These are phyloP conservation scores for Notodonta ziczac DNA, from an alignment of 2,888 invertebrate species.

Conservation along the genomic window DNA sequence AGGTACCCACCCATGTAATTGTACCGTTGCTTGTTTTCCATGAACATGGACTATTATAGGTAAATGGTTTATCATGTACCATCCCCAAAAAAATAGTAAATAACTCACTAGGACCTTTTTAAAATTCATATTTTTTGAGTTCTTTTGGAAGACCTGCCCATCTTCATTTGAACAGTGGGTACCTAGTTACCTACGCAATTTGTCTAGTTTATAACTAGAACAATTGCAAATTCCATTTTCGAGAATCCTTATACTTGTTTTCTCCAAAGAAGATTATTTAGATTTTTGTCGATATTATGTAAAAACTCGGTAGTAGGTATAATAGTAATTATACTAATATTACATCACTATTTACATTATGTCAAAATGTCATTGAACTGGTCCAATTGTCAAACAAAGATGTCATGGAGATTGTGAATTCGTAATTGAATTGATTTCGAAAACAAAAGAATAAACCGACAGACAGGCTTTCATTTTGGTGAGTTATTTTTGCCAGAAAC, in stretches of 20 bases:
- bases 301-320: neutral
- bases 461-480: constrained; percentile 38
- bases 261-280: no score
- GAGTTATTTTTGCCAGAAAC: constrained; percentile 52
- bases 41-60: neutral
- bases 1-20: neutral
- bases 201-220: no score
- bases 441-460: constrained; percentile 43
- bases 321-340: neutral
- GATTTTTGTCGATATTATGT: neutral
- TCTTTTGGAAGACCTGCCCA: no score
- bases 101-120: no score
- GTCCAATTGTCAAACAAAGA: neutral
- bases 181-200: no score
- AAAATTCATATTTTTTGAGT: no score
- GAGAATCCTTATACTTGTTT: no score
- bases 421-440: constrained; percentile 26
- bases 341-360: neutral
- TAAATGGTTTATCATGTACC: neutral
- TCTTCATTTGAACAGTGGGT: no score
- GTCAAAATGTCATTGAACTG: constrained; percentile 3
- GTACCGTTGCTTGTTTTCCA: no score
- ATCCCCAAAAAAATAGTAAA: no score
- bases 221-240: no score
- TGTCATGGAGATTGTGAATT: constrained; percentile 5